Conservation (phyloP, 2,888 invertebrate species). For the Dermolepida albohirtum region DNA sequence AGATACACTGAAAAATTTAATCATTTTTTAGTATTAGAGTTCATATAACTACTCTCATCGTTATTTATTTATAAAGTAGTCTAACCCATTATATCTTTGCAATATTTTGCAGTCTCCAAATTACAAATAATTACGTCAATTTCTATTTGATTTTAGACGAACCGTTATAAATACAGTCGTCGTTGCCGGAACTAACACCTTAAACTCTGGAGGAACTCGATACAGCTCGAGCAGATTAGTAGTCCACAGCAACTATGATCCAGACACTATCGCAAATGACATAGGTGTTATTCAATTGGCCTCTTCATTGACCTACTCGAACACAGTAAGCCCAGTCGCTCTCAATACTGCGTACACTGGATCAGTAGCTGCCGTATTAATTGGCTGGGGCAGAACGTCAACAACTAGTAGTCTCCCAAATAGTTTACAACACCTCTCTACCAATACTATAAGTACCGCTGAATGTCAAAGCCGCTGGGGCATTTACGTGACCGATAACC, state of each 20-base stretch:
- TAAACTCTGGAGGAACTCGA: conserved; percentile 63
- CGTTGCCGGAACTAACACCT: conserved; percentile 67
- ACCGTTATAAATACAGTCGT: conserved; percentile 47
- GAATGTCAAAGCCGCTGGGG: conserved; percentile 66
- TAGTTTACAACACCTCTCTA: conserved; percentile 69
- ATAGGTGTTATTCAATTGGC: conserved; percentile 47
- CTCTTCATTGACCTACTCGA: conserved; percentile 41
- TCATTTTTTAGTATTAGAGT: too few species aligned
- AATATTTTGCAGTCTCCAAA: neutral
- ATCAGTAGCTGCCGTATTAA: conserved; percentile 35
- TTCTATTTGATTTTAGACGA: conserved; percentile 39
- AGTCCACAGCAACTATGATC: conserved; percentile 65
- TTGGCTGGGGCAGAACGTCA: conserved; percentile 55
- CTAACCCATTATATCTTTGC: too few species aligned
- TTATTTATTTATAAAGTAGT: too few species aligned
- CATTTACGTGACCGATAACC: conserved; percentile 64
- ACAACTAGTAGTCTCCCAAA: conserved; percentile 69
- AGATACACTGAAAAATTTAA: too few species aligned
- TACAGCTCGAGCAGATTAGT: conserved; percentile 63
- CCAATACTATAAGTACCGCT: conserved; percentile 66
- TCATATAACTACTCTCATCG: too few species aligned
- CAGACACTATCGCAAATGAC: conserved; percentile 47
- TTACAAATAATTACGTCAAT: conserved; percentile 39
- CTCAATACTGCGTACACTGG: conserved; percentile 33
- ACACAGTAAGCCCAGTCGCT: conserved; percentile 44